phyloP scores from a whole-genome alignment of 2,888 invertebrate species.

The Macaria notata region DNA sequence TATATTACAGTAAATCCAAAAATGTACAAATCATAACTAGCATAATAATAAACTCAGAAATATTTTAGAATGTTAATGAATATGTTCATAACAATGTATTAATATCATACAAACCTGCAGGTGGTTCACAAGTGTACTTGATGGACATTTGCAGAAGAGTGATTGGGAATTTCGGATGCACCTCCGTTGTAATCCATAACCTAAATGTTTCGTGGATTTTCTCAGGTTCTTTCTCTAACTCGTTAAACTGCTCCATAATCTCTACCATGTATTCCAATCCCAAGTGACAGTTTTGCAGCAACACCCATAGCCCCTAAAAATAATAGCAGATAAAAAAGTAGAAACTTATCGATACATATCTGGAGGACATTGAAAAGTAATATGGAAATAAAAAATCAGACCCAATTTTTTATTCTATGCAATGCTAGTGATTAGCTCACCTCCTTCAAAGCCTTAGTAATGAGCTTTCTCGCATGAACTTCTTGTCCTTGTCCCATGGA shows the following conservation, averaged over 20 bases:
- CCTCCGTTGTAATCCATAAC: conserved; percentile 95
- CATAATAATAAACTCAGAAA: background rate
- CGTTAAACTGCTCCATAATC: conserved; percentile 84
- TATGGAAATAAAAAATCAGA: no score
- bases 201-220: conserved; percentile 69
- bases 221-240: conserved; percentile 81
- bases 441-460: conserved; percentile 74
- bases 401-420: no score
- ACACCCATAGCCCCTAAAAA: conserved; percentile 89
- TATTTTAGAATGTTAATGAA: background rate
- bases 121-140: conserved; percentile 95
- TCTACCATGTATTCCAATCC: conserved; percentile 93
- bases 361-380: no score
- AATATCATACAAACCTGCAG: conserved; percentile 82
- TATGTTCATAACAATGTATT: no score
- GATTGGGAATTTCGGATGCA: conserved; percentile 89
- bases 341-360: no score
- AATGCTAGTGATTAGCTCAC: conserved; percentile 45
- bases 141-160: conserved; percentile 92
- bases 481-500: conserved; percentile 96
- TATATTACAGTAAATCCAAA: no score
- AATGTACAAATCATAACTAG: background rate
- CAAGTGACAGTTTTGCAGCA: conserved; percentile 94
- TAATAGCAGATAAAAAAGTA: background rate
- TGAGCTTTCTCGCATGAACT: conserved; percentile 88